Base-by-base conservation (phyloP, 2,113 vertebrate genomes). In the Clarias macrocephalus region DNA sequence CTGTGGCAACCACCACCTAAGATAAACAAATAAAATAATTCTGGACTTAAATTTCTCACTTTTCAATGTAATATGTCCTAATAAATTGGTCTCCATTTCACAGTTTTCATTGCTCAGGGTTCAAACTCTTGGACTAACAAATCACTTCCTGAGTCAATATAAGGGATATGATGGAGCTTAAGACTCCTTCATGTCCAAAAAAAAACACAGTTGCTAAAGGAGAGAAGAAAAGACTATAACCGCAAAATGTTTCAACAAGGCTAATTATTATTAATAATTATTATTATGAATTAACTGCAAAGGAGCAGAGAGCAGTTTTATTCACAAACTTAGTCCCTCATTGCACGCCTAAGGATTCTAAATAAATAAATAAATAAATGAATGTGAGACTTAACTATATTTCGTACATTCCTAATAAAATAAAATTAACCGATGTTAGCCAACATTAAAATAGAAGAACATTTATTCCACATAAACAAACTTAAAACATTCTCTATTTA, bases 1-100 rank as follows among this genome's bases (percentile, higher is more conserved):
- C 98, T 0, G 98, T 99, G 3, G 98, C 98, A 54, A 99, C 98
- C 3, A 99, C 96, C 66, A 99, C 97, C 98, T 99, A 79, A 72
- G 92, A 90, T 10, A 42, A 57, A 12, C 80, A 52, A 70, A 63
- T 3, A 80, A 13, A 28, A 62, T 48, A 0, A 48, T 63, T 18
- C 4, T n/a, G n/a, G 21, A 65, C 2, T 77, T 57, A 23, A 56
- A 30, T 30, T 37, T 80, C 7, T 10, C 5, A 57, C 13, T 56
- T 18, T 28, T 28, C 11, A 54, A 11, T 18, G 48, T 70, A 42
- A 21, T n/a, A n/a, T n/a, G n/a, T n/a, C n/a, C 23, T 16, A 54
- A 13, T 54, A 6, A 6, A 23, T 6, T 54, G 12, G 48, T 15
- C 42, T 25, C 15, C 25, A 77, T 77, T 54, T 54, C 30, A 13